Conservation (phyloP, 2,113 vertebrate species). For the Cyprinus carpio region DNA sequence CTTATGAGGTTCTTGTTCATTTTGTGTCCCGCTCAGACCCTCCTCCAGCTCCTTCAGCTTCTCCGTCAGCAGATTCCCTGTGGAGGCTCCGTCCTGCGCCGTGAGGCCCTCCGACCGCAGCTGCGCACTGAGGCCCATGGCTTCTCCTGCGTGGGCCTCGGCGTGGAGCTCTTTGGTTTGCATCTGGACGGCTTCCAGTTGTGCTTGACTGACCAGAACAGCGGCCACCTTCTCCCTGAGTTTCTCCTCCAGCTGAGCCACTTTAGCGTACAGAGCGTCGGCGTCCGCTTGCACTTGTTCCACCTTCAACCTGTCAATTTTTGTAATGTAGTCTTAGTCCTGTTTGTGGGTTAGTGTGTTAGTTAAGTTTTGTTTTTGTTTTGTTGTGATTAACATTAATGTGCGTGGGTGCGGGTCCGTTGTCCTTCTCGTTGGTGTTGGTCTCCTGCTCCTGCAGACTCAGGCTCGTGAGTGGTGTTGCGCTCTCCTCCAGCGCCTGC, state of each 20-base stretch:
- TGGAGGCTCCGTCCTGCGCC: slow-evolving; percentile 24
- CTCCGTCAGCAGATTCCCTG: slow-evolving; percentile 72
- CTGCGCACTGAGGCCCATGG: neutral
- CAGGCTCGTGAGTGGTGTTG: slow-evolving; percentile 66
- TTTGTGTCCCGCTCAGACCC: slow-evolving; percentile 76
- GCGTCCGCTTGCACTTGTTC: slow-evolving; percentile 73
- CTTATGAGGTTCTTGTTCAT: slow-evolving; percentile 80
- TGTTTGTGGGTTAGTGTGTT: neutral
- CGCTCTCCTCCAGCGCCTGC: slow-evolving; percentile 75
- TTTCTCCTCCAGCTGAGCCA: slow-evolving; percentile 78
- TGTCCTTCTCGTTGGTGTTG: slow-evolving; percentile 76
- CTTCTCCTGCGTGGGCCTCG: neutral
- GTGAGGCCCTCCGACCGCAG: neutral
- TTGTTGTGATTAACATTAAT: neutral
- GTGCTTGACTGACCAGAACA: slow-evolving; percentile 81
- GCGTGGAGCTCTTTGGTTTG: slow-evolving; percentile 50
- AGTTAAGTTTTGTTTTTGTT: no score
- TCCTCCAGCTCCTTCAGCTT: slow-evolving; percentile 82
- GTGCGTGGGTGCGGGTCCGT: slow-evolving; percentile 74
- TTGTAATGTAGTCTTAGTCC: neutral
- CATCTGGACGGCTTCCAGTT: slow-evolving; percentile 80
- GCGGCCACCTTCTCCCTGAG: slow-evolving; percentile 83
- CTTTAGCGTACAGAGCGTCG: slow-evolving; percentile 70
- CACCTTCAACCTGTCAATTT: slow-evolving; percentile 66
- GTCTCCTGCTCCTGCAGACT: slow-evolving; percentile 74